Conservation (phyloP, 1,140 invertebrate genomes). For the Metaphire vulgaris region DNA sequence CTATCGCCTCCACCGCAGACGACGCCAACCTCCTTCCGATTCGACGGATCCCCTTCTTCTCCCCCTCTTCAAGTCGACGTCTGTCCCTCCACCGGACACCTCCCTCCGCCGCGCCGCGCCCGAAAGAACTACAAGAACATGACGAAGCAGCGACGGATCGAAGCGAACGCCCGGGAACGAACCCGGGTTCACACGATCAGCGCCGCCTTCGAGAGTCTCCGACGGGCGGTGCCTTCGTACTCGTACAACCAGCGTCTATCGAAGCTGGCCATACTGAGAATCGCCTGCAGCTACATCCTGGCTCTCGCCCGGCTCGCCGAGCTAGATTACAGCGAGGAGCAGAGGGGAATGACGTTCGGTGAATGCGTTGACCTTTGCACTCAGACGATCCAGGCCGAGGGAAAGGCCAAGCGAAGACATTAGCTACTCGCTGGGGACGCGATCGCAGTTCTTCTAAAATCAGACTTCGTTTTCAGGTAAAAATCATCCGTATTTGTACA, state of each 20-base stretch:
- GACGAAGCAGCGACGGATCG: conserved; percentile 81
- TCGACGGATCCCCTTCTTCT: too few species aligned
- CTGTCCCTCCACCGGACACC: too few species aligned
- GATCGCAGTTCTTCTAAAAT: too few species aligned
- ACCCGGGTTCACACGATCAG: conserved; percentile 90
- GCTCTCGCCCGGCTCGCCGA: conserved; percentile 67
- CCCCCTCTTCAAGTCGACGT: too few species aligned
- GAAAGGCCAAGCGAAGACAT: conserved; percentile 63
- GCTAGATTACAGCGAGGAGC: conserved; percentile 56
- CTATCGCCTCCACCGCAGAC: too few species aligned
- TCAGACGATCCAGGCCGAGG: conserved; percentile 82
- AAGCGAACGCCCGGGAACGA: conserved; percentile 84
- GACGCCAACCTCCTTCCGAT: too few species aligned
- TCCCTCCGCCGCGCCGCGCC: too few species aligned
- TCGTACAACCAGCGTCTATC: conserved; percentile 87
- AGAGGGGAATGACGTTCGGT: conserved; percentile 56
- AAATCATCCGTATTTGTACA: too few species aligned
- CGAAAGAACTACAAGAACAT: conserved; percentile 91
- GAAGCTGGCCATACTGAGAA: conserved; percentile 80
- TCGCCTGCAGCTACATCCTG: conserved; percentile 62
- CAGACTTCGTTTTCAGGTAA: too few species aligned
- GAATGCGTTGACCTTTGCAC: conserved; percentile 77
- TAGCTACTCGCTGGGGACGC: too few species aligned
- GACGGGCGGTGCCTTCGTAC: conserved; percentile 76
- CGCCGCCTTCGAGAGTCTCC: conserved; percentile 82